Evolutionary conservation across 2,113 vertebrate species (phyloP).

Genomic region (Macrotis lagotis): DNA sequence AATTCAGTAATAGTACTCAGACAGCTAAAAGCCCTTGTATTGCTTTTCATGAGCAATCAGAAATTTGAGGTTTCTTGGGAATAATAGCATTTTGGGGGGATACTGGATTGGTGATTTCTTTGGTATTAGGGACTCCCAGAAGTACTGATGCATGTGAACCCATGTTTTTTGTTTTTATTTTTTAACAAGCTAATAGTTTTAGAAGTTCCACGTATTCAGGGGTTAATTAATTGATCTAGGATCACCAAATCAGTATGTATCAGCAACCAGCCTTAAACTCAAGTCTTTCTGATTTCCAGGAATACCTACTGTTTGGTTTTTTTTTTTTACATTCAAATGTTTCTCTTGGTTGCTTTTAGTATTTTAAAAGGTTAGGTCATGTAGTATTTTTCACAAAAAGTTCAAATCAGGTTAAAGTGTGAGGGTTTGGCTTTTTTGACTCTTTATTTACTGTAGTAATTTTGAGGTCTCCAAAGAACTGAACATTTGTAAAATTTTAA

Average conservation of each 20-base stretch:
- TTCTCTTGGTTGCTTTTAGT: neutral
- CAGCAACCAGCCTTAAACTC: neutral
- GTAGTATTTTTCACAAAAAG: neutral
- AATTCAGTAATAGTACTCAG: too few relatives aligned
- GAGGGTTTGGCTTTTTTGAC: neutral
- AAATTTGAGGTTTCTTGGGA: neutral
- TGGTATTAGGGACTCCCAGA: neutral
- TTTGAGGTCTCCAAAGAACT: neutral
- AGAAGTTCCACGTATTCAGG: neutral
- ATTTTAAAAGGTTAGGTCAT: neutral
- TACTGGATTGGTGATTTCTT: neutral
- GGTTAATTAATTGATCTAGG: neutral
- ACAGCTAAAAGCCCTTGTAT: neutral
- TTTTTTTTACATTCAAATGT: neutral
- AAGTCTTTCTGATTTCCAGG: neutral
- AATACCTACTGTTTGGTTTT: neutral
- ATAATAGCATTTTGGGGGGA: neutral
- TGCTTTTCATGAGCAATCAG: neutral
- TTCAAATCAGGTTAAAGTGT: neutral
- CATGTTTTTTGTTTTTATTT: neutral
- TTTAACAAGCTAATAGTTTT: neutral
- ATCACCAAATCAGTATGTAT: neutral
- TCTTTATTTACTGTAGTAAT: neutral
- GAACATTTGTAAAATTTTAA: neutral
- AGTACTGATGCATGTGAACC: neutral